A percentile compares a stretch with the other conserved stretches of the same genome.
Conservation (phyloP, 1,140 invertebrate genomes). For the Cephus cinctus region DNA sequence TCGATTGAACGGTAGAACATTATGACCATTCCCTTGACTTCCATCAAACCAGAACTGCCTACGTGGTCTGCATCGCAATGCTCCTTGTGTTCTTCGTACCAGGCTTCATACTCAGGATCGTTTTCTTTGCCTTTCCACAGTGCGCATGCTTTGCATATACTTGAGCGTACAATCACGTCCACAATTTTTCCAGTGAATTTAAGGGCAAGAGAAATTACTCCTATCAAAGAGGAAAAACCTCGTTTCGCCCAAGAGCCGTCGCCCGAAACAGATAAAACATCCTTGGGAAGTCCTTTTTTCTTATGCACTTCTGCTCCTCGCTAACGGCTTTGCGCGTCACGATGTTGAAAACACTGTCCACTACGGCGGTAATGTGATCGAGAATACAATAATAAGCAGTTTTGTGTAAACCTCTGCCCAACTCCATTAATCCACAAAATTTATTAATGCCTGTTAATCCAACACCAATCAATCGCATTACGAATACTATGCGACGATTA, state of each 20-base stretch:
- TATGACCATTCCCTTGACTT: too few relatives aligned
- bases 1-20: too few relatives aligned
- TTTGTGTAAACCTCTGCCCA: neutral
- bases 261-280: constrained; percentile 18
- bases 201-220: constrained; percentile 10
- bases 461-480: neutral
- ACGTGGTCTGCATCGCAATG: too few relatives aligned
- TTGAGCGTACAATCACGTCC: constrained; percentile 11
- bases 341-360: neutral
- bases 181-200: constrained; percentile 14
- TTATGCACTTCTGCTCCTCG: neutral
- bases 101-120: too few relatives aligned
- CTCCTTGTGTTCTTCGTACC: too few relatives aligned
- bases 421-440: neutral
- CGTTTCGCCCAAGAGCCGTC: constrained; percentile 18
- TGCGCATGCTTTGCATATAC: constrained; percentile 6
- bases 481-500: neutral
- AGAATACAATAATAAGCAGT: neutral
- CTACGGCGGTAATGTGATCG: neutral
- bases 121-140: too few relatives aligned
- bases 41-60: too few relatives aligned
- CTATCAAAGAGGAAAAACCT: constrained; percentile 17
- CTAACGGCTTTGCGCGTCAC: neutral
- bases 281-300: too few relatives aligned
- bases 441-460: neutral